Percentiles rank a stretch among this genome's conserved stretches.
Evolutionary conservation across 2,888 invertebrate species (phyloP).

Genomic region (Orthosia gracilis): DNA sequence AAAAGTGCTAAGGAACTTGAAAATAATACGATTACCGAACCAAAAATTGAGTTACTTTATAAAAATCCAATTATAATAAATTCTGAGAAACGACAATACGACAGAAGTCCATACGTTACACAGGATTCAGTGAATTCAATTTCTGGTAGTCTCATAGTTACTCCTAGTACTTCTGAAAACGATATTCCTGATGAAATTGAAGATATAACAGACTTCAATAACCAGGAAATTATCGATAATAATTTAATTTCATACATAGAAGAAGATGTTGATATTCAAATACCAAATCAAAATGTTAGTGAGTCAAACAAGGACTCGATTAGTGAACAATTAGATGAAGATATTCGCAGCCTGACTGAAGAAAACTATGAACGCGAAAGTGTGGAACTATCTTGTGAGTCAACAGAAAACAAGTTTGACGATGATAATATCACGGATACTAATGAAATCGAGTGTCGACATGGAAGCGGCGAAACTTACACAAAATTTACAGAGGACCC

Average conservation of each 20-base stretch:
- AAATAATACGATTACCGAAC: conserved; percentile 63
- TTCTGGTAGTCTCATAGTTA: conserved; percentile 60
- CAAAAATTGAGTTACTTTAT: conserved; percentile 82
- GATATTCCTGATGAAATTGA: conserved; percentile 62
- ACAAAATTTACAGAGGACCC: conserved; percentile 87
- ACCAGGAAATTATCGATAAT: conserved; percentile 40
- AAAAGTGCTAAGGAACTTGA: conserved; percentile 49
- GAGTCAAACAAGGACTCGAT: conserved; percentile 46
- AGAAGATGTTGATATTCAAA: conserved; percentile 46
- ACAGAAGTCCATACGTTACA: conserved; percentile 66
- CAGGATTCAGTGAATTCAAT: conserved; percentile 66
- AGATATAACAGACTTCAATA: conserved; percentile 51
- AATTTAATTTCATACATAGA: conserved; percentile 25
- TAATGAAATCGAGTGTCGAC: conserved; percentile 76
- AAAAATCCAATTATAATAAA: conserved; percentile 83
- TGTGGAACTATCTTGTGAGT: conserved; percentile 75
- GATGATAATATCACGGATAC: conserved; percentile 63
- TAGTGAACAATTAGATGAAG: conserved; percentile 67
- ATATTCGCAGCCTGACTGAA: conserved; percentile 71
- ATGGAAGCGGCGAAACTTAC: conserved; percentile 87
- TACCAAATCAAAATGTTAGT: conserved; percentile 37
- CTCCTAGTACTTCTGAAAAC: conserved; percentile 67
- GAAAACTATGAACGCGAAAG: conserved; percentile 81
- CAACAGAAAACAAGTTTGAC: conserved; percentile 75
- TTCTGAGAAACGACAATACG: conserved; percentile 72